A percentile compares a stretch with the other conserved stretches of the same genome.
Evolutionary conservation across 2,888 invertebrate genomes (phyloP).

Genomic region (Platycheirus rosarum): DNA sequence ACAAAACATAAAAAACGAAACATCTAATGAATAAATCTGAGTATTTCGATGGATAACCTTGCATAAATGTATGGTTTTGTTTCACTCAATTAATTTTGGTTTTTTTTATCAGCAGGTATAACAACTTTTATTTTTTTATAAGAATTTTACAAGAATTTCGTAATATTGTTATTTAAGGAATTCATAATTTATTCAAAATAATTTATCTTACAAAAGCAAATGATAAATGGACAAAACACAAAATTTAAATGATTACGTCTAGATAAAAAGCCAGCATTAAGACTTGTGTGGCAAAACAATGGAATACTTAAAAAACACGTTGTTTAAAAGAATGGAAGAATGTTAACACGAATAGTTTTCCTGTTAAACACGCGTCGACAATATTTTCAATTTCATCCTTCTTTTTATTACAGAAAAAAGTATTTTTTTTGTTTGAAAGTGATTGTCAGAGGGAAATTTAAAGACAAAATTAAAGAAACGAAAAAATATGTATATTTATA

Average conservation of each 20-base stretch:
- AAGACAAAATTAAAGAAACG: constrained; percentile 42
- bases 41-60: constrained; percentile 42
- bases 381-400: too few relatives aligned
- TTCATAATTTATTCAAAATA: constrained; percentile 8
- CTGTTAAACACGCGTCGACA: too few relatives aligned
- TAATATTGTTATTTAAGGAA: constrained; percentile 28
- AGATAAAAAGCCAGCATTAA: constrained; percentile 20
- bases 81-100: constrained; percentile 21
- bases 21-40: constrained; percentile 24
- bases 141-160: constrained; percentile 28
- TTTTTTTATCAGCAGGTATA: constrained; percentile 31
- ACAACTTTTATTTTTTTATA: constrained; percentile 37
- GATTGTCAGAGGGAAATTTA: neutral
- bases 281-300: neutral
- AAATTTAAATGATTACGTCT: too few relatives aligned
- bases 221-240: constrained; percentile 7
- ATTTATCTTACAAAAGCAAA: constrained; percentile 70
- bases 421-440: too few relatives aligned
- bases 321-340: constrained; percentile 1
- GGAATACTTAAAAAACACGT: constrained; percentile 19
- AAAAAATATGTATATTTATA: constrained; percentile 53
- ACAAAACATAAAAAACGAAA: constrained; percentile 18
- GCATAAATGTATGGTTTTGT: constrained; percentile 20
- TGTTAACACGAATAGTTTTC: neutral
- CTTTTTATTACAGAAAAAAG: too few relatives aligned